Evolutionary conservation across 2,888 invertebrate species (phyloP), one percentile per base, ranked within the genome.

Genomic region (Hemistola chrysoprasaria): DNA sequence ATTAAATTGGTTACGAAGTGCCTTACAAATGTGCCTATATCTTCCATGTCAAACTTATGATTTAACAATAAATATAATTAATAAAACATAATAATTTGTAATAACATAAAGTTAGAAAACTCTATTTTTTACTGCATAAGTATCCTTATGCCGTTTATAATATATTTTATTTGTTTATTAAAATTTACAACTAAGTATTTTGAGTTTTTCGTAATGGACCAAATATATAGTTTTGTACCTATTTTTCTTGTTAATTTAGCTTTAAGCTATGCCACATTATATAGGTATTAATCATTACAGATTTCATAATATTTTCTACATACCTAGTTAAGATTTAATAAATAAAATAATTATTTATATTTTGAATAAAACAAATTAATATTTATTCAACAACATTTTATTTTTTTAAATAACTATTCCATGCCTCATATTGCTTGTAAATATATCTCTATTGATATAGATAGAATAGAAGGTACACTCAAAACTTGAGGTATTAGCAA

Each of bases 401-500:
- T 40, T 39, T n/a, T n/a, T 39, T 25, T 34, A 35, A 41, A 48
- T 36, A 45, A 40, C 28, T 27, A 21, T 40, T 44, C 40, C 29
- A 40, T 45, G 36, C 44, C 43, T 38, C 38, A 33, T 38, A 8
- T 34, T 24, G 34, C 29, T 40, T 45, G 40, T 36, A 40, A 45
- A 40, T 45, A 40, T 40, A 40, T 40, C 25, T 40, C 35, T 45
- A 45, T 40, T 40, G 8, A 21, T 38, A 31, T 31, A 44, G 40
- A 42, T 8, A 41, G 46, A 46, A 47, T 41, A 52, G n/a, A n/a
- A n/a, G n/a, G 31, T 41, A 40, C 22, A 26, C 36, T 32, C 40
- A 45, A 39, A 26, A 39, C 39, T 46, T 34, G 39, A 47, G 64
- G 77, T 80, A 82, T 79, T 77, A 52, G 56, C 78, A 82, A 84